phyloP scores from a whole-genome alignment of 2,888 invertebrate genomes.

The Salpingus planirostris region DNA sequence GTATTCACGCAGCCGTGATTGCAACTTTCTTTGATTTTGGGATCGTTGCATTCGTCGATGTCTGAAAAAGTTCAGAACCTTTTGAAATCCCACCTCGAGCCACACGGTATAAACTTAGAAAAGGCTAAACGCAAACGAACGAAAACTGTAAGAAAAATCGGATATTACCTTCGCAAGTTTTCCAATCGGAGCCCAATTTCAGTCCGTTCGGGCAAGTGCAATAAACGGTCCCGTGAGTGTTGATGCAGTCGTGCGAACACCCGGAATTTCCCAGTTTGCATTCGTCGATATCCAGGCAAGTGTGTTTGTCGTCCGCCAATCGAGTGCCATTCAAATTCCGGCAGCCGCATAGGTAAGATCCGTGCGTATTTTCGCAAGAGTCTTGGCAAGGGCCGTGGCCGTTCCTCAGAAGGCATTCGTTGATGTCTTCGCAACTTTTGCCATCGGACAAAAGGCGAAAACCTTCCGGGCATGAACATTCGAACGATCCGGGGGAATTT shows the following conservation, averaged over 20 bases:
- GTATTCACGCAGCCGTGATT: constrained; percentile 52
- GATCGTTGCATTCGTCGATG: constrained; percentile 55
- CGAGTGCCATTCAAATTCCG: constrained; percentile 47
- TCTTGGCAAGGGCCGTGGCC: constrained; percentile 60
- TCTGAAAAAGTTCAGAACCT: constrained; percentile 41
- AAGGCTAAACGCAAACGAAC: constrained; percentile 1
- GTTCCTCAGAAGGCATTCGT: constrained; percentile 54
- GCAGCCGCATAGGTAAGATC: constrained; percentile 52
- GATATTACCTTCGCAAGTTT: constrained; percentile 30
- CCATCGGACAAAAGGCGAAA: constrained; percentile 37
- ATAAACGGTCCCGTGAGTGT: constrained; percentile 40
- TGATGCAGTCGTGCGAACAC: constrained; percentile 47
- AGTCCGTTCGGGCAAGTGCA: constrained; percentile 36
- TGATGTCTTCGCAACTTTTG: constrained; percentile 44
- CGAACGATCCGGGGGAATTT: constrained; percentile 48
- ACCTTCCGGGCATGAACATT: constrained; percentile 48
- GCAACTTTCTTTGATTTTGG: constrained; percentile 38
- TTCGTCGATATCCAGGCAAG: constrained; percentile 38
- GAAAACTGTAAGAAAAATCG: no score
- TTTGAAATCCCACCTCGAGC: no score
- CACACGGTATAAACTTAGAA: constrained; percentile 4
- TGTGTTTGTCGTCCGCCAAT: constrained; percentile 48
- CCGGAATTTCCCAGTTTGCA: constrained; percentile 19
- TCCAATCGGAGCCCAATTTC: constrained; percentile 32
- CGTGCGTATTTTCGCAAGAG: constrained; percentile 49